phyloP scores from a whole-genome alignment of 2,797 vertebrate species.

The Sebastes jordani region DNA sequence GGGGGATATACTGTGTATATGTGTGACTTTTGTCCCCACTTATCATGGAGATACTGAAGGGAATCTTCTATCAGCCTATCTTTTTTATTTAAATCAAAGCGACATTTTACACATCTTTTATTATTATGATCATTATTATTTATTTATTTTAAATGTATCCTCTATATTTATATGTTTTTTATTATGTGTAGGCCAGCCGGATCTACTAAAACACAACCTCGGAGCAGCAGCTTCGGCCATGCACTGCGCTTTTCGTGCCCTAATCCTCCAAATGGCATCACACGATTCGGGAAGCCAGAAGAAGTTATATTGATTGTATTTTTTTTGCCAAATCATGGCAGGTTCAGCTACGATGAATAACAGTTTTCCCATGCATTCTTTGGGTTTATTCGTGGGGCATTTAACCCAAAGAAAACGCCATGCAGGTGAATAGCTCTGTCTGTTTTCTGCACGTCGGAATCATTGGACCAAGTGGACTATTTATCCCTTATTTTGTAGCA shows the following conservation, averaged over 20 bases:
- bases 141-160: fast-evolving
- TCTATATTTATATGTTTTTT: background rate
- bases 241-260: constrained; percentile 19
- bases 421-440: background rate
- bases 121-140: background rate
- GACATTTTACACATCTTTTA: background rate
- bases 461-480: constrained; percentile 3
- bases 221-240: constrained; percentile 17
- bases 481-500: background rate
- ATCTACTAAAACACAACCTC: background rate
- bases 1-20: background rate
- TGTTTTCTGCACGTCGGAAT: background rate
- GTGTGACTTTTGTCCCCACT: background rate
- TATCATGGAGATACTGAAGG: background rate
- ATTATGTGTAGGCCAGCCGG: background rate
- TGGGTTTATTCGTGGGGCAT: background rate
- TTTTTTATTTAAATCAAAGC: background rate
- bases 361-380: background rate
- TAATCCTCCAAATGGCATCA: constrained; percentile 5
- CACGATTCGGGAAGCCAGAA: background rate
- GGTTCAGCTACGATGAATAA: background rate
- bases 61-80: background rate
- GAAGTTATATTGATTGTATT: constrained; percentile 2
- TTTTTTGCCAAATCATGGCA: background rate
- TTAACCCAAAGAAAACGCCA: background rate